Evolutionary conservation across 2,888 invertebrate genomes (phyloP).

Genomic region (Melinaea marsaeus): DNA sequence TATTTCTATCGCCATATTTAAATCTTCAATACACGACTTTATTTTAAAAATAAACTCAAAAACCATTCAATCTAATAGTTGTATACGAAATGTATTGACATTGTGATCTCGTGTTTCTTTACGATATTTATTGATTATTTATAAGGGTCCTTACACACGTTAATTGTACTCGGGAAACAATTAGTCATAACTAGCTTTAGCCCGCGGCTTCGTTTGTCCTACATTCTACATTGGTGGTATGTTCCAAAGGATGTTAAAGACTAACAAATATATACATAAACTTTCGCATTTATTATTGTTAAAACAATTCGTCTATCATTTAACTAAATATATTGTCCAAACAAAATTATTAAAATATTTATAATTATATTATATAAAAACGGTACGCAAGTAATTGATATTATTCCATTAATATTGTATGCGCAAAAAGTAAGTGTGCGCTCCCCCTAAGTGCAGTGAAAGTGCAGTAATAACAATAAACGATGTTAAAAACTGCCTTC

Average conservation of each 20-base stretch:
- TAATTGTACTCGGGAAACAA: no score
- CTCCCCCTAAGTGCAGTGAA: conserved; percentile 39
- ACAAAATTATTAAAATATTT: background rate
- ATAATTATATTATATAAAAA: background rate
- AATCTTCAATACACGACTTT: no score
- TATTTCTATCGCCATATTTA: no score
- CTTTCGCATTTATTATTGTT: no score
- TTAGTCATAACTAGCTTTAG: no score
- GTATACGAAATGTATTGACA: background rate
- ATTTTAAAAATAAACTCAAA: background rate
- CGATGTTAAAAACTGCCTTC: conserved; percentile 40
- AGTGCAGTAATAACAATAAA: conserved; percentile 49
- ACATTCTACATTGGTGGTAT: no score
- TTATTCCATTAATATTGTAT: background rate
- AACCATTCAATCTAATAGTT: background rate
- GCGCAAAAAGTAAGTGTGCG: background rate
- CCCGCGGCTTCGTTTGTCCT: no score
- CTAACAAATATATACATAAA: no score
- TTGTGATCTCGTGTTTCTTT: background rate
- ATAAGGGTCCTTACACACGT: background rate
- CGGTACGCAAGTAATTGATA: background rate
- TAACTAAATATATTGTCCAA: no score
- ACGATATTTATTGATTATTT: background rate
- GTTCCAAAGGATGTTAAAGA: no score
- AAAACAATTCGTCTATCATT: no score